phyloP scores from a whole-genome alignment of 2,113 vertebrate species.

The Lagopus muta region DNA sequence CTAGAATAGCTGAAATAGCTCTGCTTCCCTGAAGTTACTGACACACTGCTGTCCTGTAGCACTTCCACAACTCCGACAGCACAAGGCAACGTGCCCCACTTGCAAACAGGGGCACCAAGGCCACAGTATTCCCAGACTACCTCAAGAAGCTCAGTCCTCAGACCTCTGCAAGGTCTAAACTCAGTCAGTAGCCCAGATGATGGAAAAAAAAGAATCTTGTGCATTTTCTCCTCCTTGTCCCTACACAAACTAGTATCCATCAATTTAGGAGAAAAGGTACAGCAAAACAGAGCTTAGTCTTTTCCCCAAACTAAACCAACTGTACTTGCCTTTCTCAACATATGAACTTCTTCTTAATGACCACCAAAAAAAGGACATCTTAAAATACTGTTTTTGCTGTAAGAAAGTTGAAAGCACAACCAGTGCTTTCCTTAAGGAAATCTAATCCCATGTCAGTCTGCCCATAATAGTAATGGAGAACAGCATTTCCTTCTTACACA shows the following conservation, averaged over 20 bases:
- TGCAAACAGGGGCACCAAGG: not conserved
- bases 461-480: not conserved
- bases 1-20: not conserved
- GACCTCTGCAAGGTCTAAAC: not conserved
- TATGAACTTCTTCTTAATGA: not conserved
- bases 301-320: not conserved
- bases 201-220: not conserved
- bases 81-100: not conserved
- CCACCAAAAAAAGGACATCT: not conserved
- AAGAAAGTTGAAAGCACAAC: not conserved
- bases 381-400: not conserved
- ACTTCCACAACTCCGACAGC: not conserved
- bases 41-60: not conserved
- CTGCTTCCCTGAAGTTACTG: not conserved
- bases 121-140: not conserved
- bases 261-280: not conserved
- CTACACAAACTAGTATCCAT: not conserved
- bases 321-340: not conserved
- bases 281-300: not conserved
- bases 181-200: accelerated
- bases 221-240: not conserved
- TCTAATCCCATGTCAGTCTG: slow-evolving; percentile 10
- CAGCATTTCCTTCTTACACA: not conserved
- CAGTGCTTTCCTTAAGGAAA: not conserved
- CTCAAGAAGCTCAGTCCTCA: not conserved